These are phyloP conservation scores for Sterna hirundo DNA, from an alignment of 2,113 vertebrate species.

Conservation along the genomic window DNA sequence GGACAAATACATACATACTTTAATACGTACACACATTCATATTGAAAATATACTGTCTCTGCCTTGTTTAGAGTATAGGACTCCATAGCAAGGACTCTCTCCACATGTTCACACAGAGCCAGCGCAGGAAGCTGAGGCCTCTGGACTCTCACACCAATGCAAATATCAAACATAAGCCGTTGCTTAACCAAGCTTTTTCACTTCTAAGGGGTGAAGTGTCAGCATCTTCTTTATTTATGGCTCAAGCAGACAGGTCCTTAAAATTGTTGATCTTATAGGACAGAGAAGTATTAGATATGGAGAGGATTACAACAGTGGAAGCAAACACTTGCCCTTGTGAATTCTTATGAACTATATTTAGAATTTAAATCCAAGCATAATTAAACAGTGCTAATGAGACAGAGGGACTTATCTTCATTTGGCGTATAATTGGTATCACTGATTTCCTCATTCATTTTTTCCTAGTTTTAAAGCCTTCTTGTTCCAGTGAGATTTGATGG, in stretches of 20 bases:
- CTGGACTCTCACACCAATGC: not conserved
- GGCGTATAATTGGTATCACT: conserved; percentile 13
- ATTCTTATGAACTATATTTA: conserved; percentile 52
- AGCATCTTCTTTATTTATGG: not conserved
- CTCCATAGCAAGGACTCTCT: not conserved
- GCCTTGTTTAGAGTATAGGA: not conserved
- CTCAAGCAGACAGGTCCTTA: not conserved
- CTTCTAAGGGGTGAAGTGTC: not conserved
- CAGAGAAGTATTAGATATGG: not conserved
- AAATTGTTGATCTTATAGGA: not conserved
- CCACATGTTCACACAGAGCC: accelerated
- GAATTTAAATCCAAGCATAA: conserved; percentile 48
- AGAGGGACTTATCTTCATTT: conserved; percentile 53
- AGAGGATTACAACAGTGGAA: conserved; percentile 37
- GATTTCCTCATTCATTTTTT: conserved; percentile 59
- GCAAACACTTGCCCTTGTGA: conserved; percentile 47
- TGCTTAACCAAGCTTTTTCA: not conserved
- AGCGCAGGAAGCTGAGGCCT: not conserved
- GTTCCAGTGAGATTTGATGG: not conserved
- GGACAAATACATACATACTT: not conserved
- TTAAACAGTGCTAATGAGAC: conserved; percentile 55
- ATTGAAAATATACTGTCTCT: not conserved
- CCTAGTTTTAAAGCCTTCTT: conserved; percentile 18
- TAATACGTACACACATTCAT: not conserved
- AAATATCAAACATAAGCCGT: not conserved